Percentiles rank a stretch among this genome's conserved stretches.
Conservation (phyloP, 2,797 vertebrate genomes). For the Rhabdophis nuchalis region DNA sequence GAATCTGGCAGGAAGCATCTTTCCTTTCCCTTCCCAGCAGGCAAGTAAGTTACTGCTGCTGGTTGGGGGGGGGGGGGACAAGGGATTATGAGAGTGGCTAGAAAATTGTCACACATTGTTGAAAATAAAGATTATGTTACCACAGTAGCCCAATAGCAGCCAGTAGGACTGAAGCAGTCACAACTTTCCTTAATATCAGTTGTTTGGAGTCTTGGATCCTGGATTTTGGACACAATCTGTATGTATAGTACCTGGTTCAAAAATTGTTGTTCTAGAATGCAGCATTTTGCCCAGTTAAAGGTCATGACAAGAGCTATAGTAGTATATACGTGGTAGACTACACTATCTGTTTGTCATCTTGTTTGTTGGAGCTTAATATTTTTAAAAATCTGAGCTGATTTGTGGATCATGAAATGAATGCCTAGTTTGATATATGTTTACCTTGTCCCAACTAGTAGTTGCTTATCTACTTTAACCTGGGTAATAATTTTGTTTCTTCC, state of each 20-base stretch:
- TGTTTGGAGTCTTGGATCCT: neutral
- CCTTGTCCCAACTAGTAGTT: neutral
- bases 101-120: neutral
- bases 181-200: neutral
- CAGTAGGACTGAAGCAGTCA: neutral
- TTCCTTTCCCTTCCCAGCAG: neutral
- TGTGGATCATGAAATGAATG: neutral
- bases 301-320: neutral
- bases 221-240: neutral
- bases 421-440: neutral
- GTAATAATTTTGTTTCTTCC: slow-evolving; percentile 58
- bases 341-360: neutral
- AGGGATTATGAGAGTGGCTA: neutral
- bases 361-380: neutral
- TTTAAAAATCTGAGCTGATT: neutral
- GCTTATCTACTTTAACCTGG: neutral
- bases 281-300: neutral
- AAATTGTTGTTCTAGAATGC: neutral
- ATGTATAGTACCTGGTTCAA: neutral
- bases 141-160: neutral
- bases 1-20: neutral
- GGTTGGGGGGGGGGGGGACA: neutral
- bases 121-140: neutral
- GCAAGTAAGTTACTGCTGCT: neutral
- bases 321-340: neutral